A percentile compares a stretch with the other conserved stretches of the same genome.
Conservation (phyloP, 2,797 vertebrate genomes). For the Steatocranus sp. region DNA sequence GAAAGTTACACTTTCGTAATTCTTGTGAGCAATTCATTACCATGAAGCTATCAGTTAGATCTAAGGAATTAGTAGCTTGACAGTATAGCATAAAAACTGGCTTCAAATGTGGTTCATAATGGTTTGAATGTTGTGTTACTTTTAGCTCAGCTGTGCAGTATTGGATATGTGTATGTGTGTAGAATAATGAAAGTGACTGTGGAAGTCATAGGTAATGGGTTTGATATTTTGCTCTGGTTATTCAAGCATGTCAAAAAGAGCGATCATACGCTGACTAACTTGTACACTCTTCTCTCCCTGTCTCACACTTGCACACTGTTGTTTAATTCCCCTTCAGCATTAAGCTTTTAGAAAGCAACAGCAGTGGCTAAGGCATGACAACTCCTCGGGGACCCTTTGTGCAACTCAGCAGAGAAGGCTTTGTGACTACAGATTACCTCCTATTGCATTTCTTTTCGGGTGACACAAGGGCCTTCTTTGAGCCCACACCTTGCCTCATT, state of each 20-base stretch:
- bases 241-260: constrained; percentile 6
- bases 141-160: not conserved
- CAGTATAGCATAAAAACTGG: not conserved
- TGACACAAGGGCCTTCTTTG: constrained; percentile 28
- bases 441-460: constrained; percentile 38
- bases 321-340: constrained; percentile 25
- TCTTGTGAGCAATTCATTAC: not conserved
- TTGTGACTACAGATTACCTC: constrained; percentile 58
- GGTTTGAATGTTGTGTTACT: not conserved
- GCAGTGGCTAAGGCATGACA: constrained; percentile 34
- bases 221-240: not conserved
- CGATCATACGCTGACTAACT: not conserved
- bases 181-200: not conserved
- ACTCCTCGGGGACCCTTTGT: constrained; percentile 24
- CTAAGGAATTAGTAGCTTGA: not conserved
- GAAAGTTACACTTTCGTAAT: not conserved
- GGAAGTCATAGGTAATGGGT: not conserved
- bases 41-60: not conserved
- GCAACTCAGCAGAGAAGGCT: constrained; percentile 37
- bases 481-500: constrained; percentile 18
- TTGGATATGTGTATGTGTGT: not conserved
- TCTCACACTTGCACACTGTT: not conserved
- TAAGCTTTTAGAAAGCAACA: constrained; percentile 36
- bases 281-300: not conserved
- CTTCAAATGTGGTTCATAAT: not conserved